Conservation (phyloP, 2,797 vertebrate species). For the Tokudaia muenninki region DNA sequence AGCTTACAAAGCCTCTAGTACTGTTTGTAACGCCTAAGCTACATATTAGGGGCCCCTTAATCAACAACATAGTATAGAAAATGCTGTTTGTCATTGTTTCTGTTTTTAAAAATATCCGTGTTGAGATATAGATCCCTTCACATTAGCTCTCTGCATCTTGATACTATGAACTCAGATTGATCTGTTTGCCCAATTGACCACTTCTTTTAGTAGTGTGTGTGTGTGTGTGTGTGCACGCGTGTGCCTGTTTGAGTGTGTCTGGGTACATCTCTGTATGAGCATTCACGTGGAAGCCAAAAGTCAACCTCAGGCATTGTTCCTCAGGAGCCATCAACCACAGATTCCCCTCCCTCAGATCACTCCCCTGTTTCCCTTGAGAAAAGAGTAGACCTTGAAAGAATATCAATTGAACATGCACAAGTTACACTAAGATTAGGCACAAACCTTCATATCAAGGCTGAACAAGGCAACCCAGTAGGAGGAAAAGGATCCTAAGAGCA, state of each 20-base stretch:
- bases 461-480: not conserved
- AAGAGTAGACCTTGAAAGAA: not conserved
- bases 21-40: conserved; percentile 52
- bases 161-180: conserved; percentile 39
- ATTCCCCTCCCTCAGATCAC: not conserved
- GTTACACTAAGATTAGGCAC: not conserved
- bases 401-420: not conserved
- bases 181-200: conserved; percentile 30
- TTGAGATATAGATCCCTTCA: not conserved
- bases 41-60: conserved; percentile 33
- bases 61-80: conserved; percentile 51
- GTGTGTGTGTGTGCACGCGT: no score
- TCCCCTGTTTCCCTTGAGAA: not conserved
- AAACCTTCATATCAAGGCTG: not conserved
- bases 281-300: not conserved
- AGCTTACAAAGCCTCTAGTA: not conserved
- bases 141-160: conserved; percentile 71
- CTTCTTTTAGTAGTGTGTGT: not conserved
- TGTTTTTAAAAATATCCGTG: conserved; percentile 55
- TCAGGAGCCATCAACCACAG: not conserved
- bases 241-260: not conserved
- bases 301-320: not conserved
- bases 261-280: not conserved
- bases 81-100: conserved; percentile 33
- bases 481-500: not conserved